phyloP scores from a whole-genome alignment of 1,140 invertebrate genomes.

The Heterodera carotae region DNA sequence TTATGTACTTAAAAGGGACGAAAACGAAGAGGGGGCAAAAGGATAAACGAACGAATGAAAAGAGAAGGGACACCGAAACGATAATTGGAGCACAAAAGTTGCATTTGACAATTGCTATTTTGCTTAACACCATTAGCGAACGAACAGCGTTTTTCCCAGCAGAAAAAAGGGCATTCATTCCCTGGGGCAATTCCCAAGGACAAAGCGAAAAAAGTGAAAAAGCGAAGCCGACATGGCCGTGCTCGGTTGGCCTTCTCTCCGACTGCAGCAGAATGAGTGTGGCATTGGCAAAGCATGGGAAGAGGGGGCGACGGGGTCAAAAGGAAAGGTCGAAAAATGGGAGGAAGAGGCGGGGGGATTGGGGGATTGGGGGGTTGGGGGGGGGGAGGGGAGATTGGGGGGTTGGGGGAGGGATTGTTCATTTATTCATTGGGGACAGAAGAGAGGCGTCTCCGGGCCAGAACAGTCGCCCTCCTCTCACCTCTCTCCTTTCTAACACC shows the following conservation, averaged over 20 bases:
- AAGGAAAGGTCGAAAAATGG: neutral
- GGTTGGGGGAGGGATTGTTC: neutral
- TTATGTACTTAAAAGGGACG: no score
- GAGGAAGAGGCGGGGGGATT: neutral
- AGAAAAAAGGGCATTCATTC: neutral
- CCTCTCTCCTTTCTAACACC: neutral
- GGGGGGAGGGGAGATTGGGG: neutral
- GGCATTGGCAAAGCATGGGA: no score
- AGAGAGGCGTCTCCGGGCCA: neutral
- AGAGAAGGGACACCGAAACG: neutral
- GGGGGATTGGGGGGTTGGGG: neutral
- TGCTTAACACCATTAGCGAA: no score
- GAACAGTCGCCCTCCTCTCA: neutral
- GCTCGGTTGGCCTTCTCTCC: neutral
- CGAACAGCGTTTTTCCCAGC: no score
- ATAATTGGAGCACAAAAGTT: neutral
- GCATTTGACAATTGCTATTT: no score
- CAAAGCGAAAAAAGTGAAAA: neutral
- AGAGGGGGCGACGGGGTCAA: no score
- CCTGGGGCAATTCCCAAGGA: neutral
- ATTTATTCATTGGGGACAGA: neutral
- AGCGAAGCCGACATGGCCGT: neutral
- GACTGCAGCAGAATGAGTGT: no score
- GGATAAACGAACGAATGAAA: neutral
- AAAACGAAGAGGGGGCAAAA: neutral